phyloP scores from a whole-genome alignment of 2,888 invertebrate genomes.

The Calliopum simillimum region DNA sequence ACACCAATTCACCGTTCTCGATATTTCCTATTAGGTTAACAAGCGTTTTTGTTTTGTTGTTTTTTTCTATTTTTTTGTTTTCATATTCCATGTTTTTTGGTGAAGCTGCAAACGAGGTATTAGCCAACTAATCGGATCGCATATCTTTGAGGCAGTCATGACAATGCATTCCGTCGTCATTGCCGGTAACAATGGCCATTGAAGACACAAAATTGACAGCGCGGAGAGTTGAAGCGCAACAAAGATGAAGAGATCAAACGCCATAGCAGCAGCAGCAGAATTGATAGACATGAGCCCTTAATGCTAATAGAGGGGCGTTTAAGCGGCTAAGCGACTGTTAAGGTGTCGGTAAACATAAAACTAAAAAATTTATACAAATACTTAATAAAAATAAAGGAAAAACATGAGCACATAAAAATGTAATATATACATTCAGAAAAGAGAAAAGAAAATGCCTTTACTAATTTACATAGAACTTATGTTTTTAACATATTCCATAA shows the following conservation, averaged over 20 bases:
- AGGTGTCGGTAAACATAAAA: constrained; percentile 33
- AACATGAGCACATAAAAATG: not conserved
- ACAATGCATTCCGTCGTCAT: constrained; percentile 8
- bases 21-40: no score
- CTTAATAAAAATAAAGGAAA: constrained; percentile 41
- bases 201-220: not conserved
- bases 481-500: no score
- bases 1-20: not conserved
- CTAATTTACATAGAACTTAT: not conserved
- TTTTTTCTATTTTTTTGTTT: no score
- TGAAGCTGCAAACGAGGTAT: constrained; percentile 44
- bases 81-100: not conserved
- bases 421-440: not conserved
- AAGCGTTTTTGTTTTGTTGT: no score
- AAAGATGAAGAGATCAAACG: constrained; percentile 28
- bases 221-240: no score
- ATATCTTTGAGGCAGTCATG: constrained; percentile 30
- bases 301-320: constrained; percentile 24
- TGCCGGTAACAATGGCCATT: not conserved
- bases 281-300: not conserved
- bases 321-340: constrained; percentile 21
- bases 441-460: not conserved
- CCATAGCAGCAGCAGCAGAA: not conserved
- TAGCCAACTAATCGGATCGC: constrained; percentile 60
- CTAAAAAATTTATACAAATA: not conserved